These are phyloP conservation scores for Paramormyrops kingsleyae DNA, from an alignment of 2,113 vertebrate genomes.

Conservation along the genomic window DNA sequence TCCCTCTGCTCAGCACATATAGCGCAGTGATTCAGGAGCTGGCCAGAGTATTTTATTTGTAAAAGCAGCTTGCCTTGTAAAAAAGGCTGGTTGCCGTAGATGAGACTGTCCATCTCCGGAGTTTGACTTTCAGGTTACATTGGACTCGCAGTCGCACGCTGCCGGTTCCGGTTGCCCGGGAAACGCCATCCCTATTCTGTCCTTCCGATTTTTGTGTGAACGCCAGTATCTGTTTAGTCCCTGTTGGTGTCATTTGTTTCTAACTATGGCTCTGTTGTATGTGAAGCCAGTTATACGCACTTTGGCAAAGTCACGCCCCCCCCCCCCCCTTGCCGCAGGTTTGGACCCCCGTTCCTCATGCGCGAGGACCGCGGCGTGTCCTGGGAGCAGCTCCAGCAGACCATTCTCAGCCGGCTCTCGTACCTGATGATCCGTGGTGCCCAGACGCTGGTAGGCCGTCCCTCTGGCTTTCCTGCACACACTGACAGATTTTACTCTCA, in stretches of 20 bases:
- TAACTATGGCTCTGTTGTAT: background rate
- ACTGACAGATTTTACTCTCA: background rate
- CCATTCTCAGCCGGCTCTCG: conserved; percentile 75
- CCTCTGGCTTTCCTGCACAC: background rate
- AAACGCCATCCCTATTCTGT: background rate
- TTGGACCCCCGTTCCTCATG: conserved; percentile 84
- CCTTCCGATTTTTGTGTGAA: background rate
- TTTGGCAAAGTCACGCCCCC: background rate
- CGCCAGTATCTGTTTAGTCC: background rate
- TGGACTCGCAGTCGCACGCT: background rate
- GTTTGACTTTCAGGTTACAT: background rate
- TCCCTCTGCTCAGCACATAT: background rate
- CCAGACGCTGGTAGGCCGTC: conserved; percentile 59
- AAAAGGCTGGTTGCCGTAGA: background rate
- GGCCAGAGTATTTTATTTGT: background rate
- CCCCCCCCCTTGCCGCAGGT: conserved; percentile 58
- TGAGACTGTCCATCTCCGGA: background rate
- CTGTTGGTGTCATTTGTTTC: background rate
- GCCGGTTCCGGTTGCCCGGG: background rate
- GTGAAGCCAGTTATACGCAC: background rate
- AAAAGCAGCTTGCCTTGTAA: background rate
- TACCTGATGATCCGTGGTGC: conserved; percentile 75
- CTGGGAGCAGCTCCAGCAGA: conserved; percentile 83
- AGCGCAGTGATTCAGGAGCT: background rate
- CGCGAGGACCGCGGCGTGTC: conserved; percentile 74